Conservation (phyloP, 2,797 vertebrate species). For the Mycteria americana region DNA sequence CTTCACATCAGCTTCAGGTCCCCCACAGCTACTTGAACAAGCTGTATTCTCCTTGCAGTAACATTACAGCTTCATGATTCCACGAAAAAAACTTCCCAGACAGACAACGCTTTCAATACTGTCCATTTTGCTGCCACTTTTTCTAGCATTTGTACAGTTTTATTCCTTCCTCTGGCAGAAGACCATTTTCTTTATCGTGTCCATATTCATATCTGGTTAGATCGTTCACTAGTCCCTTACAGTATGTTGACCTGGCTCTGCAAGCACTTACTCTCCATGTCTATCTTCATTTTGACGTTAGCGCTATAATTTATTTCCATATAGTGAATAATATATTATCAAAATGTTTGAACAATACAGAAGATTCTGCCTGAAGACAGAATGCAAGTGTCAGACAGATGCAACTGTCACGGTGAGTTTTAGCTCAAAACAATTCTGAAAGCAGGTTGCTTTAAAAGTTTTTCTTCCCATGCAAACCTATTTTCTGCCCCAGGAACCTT, state of each 20-base stretch:
- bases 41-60: constrained; percentile 15
- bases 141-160: not conserved
- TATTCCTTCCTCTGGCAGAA: constrained; percentile 32
- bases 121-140: constrained; percentile 1
- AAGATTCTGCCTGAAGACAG: constrained; percentile 49
- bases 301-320: constrained; percentile 28
- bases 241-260: not conserved
- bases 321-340: not conserved
- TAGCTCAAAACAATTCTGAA: not conserved
- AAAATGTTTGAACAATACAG: constrained; percentile 29
- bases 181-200: not conserved
- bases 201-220: not conserved
- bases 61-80: not conserved
- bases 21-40: not conserved
- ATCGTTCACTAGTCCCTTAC: not conserved
- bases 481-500: constrained; percentile 45
- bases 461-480: constrained; percentile 12
- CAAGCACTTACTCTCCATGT: not conserved
- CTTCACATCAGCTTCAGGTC: not conserved
- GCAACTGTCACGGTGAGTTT: not conserved
- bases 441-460: not conserved
- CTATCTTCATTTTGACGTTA: not conserved
- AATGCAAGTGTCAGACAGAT: constrained; percentile 36
- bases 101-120: not conserved
- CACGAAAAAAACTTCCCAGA: not conserved